Evolutionary conservation across 2,888 invertebrate genomes (phyloP), one percentile per base, ranked within the genome.

Genomic region (Acanthoscelides obtectus): DNA sequence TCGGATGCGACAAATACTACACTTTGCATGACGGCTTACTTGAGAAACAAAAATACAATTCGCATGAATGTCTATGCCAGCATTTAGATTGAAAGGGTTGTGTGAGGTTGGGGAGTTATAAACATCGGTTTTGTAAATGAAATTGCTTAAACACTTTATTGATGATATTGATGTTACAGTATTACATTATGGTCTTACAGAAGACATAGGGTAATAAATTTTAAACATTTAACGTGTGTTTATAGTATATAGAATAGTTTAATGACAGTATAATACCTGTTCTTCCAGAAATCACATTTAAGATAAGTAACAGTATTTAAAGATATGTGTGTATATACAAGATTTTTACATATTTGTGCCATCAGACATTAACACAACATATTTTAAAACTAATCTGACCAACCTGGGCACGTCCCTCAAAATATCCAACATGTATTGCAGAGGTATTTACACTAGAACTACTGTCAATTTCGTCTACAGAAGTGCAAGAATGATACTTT

Each of bases 101-200:
- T n/a, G n/a, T n/a, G n/a, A n/a, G n/a, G n/a, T n/a, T n/a, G n/a
- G n/a, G n/a, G n/a, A n/a, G n/a, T n/a, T n/a, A n/a, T n/a, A n/a
- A 67, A 64, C 12, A 12, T 45, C 1, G 25, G 25, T 25, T 45
- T 45, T 12, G 5, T 45, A 3, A 45, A 2, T 71, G 72, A 74
- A 73, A 75, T 76, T 74, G 79, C 79, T 77, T 79, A 76, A 79
- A 79, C 79, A 77, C 79, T 79, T 79, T 79, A 79, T 79, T 78
- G 74, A 69, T 75, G 74, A 77, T 79, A 76, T 77, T 70, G 72
- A 76, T 75, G 77, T 77, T 78, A 76, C 78, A 77, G 77, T 75
- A 76, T 75, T 76, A 78, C 77, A 79, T 77, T 78, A 77, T 77
- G 77, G 73, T 77, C 76, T 79, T 77, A 78, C 72, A 74, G 76